These are phyloP conservation scores for Ameiurus melas DNA, from an alignment of 2,113 vertebrate species.

Conservation along the genomic window DNA sequence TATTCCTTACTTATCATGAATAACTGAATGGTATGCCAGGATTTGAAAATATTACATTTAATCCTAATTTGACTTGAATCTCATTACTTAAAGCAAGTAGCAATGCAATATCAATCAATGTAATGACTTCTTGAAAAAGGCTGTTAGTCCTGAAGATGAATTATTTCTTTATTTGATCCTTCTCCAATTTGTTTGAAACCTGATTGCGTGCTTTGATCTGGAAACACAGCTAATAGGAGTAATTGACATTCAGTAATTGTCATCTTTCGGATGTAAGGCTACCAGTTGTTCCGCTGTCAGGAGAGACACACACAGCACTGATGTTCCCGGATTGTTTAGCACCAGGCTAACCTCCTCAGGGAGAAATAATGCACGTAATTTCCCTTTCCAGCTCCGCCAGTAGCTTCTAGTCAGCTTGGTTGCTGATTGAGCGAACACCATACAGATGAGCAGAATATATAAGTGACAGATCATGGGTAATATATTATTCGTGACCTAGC, in stretches of 20 bases:
- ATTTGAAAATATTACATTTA: not conserved
- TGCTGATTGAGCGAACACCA: not conserved
- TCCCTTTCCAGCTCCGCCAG: slow-evolving; percentile 20
- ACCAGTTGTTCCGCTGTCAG: slow-evolving; percentile 33
- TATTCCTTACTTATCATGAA: not conserved
- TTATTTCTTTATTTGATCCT: slow-evolving; percentile 2
- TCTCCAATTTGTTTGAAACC: slow-evolving; percentile 15
- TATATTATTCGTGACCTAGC: not conserved
- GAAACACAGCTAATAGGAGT: slow-evolving; percentile 39
- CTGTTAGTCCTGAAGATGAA: slow-evolving; percentile 21
- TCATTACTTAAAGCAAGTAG: slow-evolving; percentile 10
- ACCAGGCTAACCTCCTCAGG: slow-evolving; percentile 22
- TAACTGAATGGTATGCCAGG: not conserved
- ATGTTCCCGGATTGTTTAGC: not conserved
- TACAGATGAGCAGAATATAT: not conserved
- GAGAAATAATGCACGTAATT: slow-evolving; percentile 34
- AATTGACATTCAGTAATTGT: slow-evolving; percentile 35
- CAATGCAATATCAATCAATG: slow-evolving; percentile 27
- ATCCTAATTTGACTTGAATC: not conserved
- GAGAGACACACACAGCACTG: slow-evolving; percentile 5
- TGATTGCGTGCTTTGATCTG: slow-evolving; percentile 28
- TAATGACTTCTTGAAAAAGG: slow-evolving; percentile 24
- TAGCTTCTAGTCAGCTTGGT: slow-evolving; percentile 7
- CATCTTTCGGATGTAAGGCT: slow-evolving; percentile 12
- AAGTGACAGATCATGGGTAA: not conserved